These are phyloP conservation scores for Rhyacichthys aspro DNA, from an alignment of 2,797 vertebrate genomes.

Conservation along the genomic window DNA sequence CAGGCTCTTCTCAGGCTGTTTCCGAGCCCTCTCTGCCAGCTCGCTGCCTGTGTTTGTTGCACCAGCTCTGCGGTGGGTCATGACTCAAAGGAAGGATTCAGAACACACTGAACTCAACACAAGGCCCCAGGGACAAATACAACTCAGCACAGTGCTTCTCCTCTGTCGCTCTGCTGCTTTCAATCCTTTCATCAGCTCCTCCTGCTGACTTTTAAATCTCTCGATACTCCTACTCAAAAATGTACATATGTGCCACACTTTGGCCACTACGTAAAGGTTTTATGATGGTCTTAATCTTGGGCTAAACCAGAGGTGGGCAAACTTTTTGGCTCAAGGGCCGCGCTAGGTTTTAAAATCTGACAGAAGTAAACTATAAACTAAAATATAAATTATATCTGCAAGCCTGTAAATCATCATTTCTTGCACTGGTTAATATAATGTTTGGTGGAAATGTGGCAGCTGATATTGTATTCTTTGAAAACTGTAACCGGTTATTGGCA, in stretches of 20 bases:
- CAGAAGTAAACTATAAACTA: too few species aligned
- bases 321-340: too few species aligned
- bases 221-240: constrained; percentile 11
- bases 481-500: too few species aligned
- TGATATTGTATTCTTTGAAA: too few species aligned
- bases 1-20: constrained; percentile 80
- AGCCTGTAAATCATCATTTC: too few species aligned
- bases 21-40: constrained; percentile 70
- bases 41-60: constrained; percentile 27
- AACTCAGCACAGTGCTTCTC: constrained; percentile 61
- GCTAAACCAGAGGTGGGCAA: too few species aligned
- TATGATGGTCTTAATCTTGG: background rate
- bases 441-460: too few species aligned
- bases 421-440: too few species aligned
- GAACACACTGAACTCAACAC: constrained; percentile 81
- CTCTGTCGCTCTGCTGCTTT: constrained; percentile 54
- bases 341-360: too few species aligned
- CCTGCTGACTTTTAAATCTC: constrained; percentile 41
- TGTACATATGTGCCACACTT: background rate
- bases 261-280: background rate
- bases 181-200: constrained; percentile 48
- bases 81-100: constrained; percentile 82
- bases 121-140: constrained; percentile 74
- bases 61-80: constrained; percentile 75
- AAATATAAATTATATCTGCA: too few species aligned